Percentiles rank a stretch among this genome's conserved stretches.
Evolutionary conservation across 2,113 vertebrate species (phyloP).

Genomic region (Caretta caretta): DNA sequence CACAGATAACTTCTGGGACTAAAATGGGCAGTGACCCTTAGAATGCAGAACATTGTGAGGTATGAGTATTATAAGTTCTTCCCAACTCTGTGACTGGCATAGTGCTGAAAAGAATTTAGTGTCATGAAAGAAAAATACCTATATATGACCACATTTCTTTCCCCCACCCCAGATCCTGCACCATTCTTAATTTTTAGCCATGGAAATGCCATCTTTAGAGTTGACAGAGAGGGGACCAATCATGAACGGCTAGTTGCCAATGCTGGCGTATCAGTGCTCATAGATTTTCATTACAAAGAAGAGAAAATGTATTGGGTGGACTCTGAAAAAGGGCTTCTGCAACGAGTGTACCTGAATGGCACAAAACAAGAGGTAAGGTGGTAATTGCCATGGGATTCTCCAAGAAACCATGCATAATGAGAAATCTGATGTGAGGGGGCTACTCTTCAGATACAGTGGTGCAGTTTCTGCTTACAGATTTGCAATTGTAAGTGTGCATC

Average conservation of each 20-base stretch:
- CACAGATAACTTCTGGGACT: neutral
- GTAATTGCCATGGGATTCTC: neutral
- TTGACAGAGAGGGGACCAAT: constrained; percentile 87
- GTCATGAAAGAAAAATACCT: neutral
- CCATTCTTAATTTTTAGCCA: constrained; percentile 90
- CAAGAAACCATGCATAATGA: neutral
- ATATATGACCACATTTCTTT: neutral
- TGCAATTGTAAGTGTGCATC: neutral
- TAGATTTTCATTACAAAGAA: constrained; percentile 88
- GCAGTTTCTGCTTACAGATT: fast-evolving
- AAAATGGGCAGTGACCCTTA: neutral
- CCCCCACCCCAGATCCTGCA: constrained; percentile 76
- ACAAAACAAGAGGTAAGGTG: constrained; percentile 86
- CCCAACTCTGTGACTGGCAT: neutral
- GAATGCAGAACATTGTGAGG: neutral
- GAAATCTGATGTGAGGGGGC: neutral
- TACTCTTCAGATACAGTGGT: neutral
- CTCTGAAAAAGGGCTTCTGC: constrained; percentile 82
- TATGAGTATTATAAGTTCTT: neutral
- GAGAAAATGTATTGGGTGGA: constrained; percentile 91
- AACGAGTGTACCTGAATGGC: constrained; percentile 84
- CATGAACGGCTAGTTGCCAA: constrained; percentile 80
- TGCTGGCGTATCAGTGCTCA: constrained; percentile 79
- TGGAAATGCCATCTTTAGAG: constrained; percentile 86
- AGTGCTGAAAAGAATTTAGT: neutral